Base-by-base conservation (phyloP, 2,888 invertebrate genomes). In the Agelastica alni region DNA sequence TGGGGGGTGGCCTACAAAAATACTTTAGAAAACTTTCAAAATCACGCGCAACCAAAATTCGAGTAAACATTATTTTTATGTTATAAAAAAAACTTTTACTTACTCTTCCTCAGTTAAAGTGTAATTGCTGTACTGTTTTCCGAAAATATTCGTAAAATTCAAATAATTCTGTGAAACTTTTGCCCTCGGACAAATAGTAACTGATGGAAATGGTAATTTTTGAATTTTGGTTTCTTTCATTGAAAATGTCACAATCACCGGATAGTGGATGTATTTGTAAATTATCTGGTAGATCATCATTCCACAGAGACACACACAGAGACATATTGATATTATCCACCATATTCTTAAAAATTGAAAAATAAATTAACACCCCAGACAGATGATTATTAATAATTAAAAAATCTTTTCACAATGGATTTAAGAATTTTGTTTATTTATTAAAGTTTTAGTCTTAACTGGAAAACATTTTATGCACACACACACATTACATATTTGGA, bases 241-340 rank as follows among this genome's bases (percentile, higher is more conserved):
- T 1, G 86, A 86, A 68, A 88, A 88, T 64, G 85, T 86, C 2
- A 88, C 87, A 62, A 88, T 85, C 0, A 88, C 87, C 0, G 88
- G 88, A 65, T 83, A 86, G 58, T 82, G 81, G 52, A 83, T 81
- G 86, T 87, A 88, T 72, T 88, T 88, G 60, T 81, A 78, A 81
- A 84, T 87, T 7, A 86, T 83, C 70, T 85, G 83, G 52, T 79
- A 76, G 26, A 86, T 87, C 10, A 86, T 75, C 26, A 41, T 16
- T 9, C 39, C 48, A 36, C 59, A 56, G 12, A 57, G 32, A 9
- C 53, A 41, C 9, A 57, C 28, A 4, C 54, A 52, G 1, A 54
- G 30, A 2, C 32, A 28, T 16, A 59, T 37, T 5, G 47, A 56
- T 26, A 54, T 39, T 16, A 54, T 47, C 59, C 59, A 59, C 59